Conservation (phyloP, 1,140 invertebrate genomes). For the Nomia melanderi region DNA sequence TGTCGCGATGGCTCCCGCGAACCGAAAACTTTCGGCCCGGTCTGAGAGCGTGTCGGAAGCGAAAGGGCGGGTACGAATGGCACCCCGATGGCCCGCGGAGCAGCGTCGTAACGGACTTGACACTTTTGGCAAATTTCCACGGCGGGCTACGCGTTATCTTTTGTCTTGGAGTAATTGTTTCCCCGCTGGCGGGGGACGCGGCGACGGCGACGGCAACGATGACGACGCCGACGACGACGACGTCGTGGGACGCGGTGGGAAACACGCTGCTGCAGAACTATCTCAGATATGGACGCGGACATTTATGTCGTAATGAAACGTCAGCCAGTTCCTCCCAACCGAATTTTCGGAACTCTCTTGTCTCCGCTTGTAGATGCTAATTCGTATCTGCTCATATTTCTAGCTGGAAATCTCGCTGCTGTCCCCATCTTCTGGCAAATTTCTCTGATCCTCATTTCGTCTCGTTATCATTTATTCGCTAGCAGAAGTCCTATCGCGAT, state of each 20-base stretch:
- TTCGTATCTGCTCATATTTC: constrained; percentile 41
- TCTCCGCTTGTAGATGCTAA: constrained; percentile 46
- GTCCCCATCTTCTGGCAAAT: constrained; percentile 32
- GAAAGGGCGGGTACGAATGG: constrained; percentile 8
- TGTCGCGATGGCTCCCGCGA: background rate
- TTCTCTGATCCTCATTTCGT: constrained; percentile 16
- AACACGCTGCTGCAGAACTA: constrained; percentile 34
- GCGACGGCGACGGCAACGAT: constrained; percentile 7
- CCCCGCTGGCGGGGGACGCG: constrained; percentile 44
- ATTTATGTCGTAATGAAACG: constrained; percentile 62
- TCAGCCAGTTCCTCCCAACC: constrained; percentile 35
- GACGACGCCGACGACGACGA: constrained; percentile 18
- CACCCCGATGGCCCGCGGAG: constrained; percentile 17
- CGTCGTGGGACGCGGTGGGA: constrained; percentile 9
- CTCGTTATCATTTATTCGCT: constrained; percentile 32
- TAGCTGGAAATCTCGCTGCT: constrained; percentile 25
- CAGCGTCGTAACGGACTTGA: constrained; percentile 47
- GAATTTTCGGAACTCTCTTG: constrained; percentile 41
- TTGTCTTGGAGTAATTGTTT: constrained; percentile 74
- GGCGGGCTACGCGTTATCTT: constrained; percentile 65
- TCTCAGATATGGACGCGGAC: constrained; percentile 49
- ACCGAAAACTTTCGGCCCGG: constrained; percentile 10
- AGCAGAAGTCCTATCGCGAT: background rate
- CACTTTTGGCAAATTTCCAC: constrained; percentile 75
- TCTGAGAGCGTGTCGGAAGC: constrained; percentile 19